Evolutionary conservation across 1,140 invertebrate genomes (phyloP).

Genomic region (Drosophila trapezifrons): DNA sequence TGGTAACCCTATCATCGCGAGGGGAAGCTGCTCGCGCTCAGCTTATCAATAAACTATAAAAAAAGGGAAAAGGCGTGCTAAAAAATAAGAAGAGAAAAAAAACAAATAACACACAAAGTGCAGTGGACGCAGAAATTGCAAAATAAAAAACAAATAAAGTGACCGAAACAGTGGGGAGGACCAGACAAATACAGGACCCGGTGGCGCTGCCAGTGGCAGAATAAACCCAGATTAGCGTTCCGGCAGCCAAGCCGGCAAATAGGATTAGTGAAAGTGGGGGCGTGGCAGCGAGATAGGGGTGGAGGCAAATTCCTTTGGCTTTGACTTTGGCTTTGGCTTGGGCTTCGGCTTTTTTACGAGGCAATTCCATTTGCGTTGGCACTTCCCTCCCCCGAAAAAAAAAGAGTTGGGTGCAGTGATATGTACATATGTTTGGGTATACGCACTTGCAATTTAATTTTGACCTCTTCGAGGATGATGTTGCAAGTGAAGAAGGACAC

Average conservation of each 20-base stretch:
- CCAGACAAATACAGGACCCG: slow-evolving; percentile 36
- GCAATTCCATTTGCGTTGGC: slow-evolving; percentile 36
- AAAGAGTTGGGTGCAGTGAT: slow-evolving; percentile 36
- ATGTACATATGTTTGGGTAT: slow-evolving; percentile 21
- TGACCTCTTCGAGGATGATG: slow-evolving; percentile 88
- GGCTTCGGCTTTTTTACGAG: slow-evolving; percentile 55
- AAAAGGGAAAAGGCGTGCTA: slow-evolving; percentile 25
- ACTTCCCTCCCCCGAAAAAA: neutral
- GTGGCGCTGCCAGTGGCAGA: slow-evolving; percentile 42
- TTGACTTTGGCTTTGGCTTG: slow-evolving; percentile 40
- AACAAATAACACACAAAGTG: slow-evolving; percentile 70
- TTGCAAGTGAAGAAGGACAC: slow-evolving; percentile 95
- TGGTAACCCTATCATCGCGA: slow-evolving; percentile 57
- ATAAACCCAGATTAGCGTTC: slow-evolving; percentile 69
- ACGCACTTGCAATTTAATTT: slow-evolving; percentile 90
- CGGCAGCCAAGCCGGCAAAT: slow-evolving; percentile 53
- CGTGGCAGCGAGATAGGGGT: neutral
- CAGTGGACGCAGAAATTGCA: slow-evolving; percentile 77
- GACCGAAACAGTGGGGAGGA: slow-evolving; percentile 36
- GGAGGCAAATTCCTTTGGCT: slow-evolving; percentile 42
- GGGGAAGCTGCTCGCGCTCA: slow-evolving; percentile 43
- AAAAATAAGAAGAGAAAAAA: slow-evolving; percentile 28
- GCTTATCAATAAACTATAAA: slow-evolving; percentile 83
- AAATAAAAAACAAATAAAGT: slow-evolving; percentile 75
- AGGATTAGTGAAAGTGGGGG: slow-evolving; percentile 52